A percentile compares a stretch with the other conserved stretches of the same genome.
Conservation (phyloP, 2,888 invertebrate genomes). For the Lobophora halterata region DNA sequence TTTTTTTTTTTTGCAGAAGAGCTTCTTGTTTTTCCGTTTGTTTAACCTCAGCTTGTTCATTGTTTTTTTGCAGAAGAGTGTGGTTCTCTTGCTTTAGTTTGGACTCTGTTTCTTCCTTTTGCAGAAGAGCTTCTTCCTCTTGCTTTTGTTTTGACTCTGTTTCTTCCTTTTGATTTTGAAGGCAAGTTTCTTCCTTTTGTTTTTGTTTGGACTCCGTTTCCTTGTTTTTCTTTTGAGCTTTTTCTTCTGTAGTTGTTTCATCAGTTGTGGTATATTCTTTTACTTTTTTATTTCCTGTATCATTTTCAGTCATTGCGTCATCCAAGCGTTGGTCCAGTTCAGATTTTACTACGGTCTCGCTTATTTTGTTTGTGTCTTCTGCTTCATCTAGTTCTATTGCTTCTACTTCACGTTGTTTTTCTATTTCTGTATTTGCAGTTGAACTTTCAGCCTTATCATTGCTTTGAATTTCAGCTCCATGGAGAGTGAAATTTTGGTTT, state of each 20-base stretch:
- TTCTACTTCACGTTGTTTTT: no score
- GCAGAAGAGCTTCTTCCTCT: conserved; percentile 4
- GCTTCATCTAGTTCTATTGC: no score
- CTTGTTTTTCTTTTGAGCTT: conserved; percentile 1
- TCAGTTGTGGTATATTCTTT: not conserved
- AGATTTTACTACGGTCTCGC: no score
- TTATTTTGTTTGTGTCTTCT: no score
- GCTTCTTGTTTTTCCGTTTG: conserved; percentile 9
- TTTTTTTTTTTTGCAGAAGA: conserved; percentile 18
- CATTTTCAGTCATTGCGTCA: conserved; percentile 7
- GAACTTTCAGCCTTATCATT: no score
- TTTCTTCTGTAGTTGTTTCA: conserved; percentile 2
- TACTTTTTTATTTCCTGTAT: conserved; percentile 10
- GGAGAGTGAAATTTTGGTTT: no score
- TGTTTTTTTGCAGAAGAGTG: conserved; percentile 1
- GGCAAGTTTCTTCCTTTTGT: not conserved
- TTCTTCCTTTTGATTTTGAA: not conserved
- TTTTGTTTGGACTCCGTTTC: conserved; percentile 6
- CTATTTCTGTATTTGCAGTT: no score
- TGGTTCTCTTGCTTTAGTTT: conserved; percentile 4
- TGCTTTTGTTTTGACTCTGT: conserved; percentile 1
- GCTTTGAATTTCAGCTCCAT: no score
- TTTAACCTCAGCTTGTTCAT: conserved; percentile 4
- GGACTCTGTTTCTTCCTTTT: conserved; percentile 8
- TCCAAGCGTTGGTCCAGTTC: no score